phyloP scores from a whole-genome alignment of 2,888 invertebrate genomes.

The Drosophila villosipedis region DNA sequence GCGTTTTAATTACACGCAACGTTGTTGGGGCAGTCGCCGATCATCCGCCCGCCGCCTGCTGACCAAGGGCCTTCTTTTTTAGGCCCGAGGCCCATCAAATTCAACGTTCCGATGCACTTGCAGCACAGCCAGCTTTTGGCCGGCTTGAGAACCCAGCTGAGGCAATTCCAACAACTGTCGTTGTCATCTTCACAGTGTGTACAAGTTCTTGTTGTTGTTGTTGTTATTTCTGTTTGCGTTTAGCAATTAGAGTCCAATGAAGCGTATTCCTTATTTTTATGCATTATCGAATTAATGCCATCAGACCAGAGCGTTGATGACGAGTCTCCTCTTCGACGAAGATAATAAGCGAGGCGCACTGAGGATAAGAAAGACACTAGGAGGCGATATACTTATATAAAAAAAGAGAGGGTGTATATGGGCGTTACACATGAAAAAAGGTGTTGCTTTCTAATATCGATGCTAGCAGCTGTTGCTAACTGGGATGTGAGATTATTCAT shows the following conservation, averaged over 20 bases:
- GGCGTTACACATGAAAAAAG: slow-evolving; percentile 15
- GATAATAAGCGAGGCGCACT: slow-evolving; percentile 13
- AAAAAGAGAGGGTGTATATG: slow-evolving; percentile 28
- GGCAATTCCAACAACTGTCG: slow-evolving; percentile 45
- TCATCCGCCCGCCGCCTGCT: slow-evolving; percentile 43
- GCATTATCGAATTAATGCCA: slow-evolving; percentile 81
- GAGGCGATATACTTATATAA: slow-evolving; percentile 2
- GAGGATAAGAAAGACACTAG: slow-evolving; percentile 10
- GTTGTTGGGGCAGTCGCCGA: slow-evolving; percentile 57
- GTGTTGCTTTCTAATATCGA: neutral
- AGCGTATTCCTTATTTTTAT: slow-evolving; percentile 79
- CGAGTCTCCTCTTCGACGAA: slow-evolving; percentile 37
- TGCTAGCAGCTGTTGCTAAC: neutral
- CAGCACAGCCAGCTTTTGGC: slow-evolving; percentile 35
- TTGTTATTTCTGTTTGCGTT: slow-evolving; percentile 61
- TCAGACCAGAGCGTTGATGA: slow-evolving; percentile 61
- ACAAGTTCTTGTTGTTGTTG: slow-evolving; percentile 25
- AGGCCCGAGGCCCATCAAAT: slow-evolving; percentile 47
- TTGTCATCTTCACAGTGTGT: slow-evolving; percentile 62
- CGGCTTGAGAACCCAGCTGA: slow-evolving; percentile 38
- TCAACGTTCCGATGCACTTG: slow-evolving; percentile 57
- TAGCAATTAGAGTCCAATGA: slow-evolving; percentile 81
- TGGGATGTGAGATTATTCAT: neutral
- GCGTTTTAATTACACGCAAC: slow-evolving; percentile 80
- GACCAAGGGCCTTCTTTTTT: slow-evolving; percentile 38